Percentiles rank a stretch among this genome's conserved stretches.
Conservation (phyloP, 2,113 vertebrate species). For the Odobenus rosmarus region DNA sequence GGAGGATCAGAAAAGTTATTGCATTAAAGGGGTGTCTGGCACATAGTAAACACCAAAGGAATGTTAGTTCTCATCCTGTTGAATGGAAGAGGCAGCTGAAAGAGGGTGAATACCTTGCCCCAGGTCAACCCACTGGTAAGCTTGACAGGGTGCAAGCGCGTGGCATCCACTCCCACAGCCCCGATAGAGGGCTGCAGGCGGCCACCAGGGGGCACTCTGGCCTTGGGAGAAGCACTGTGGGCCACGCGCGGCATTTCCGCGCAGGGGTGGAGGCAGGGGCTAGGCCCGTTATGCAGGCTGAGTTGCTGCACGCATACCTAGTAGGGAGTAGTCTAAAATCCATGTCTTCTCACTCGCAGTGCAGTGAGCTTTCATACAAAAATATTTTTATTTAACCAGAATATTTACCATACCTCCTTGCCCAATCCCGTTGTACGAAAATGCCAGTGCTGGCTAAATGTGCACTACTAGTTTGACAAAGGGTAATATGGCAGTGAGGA, state of each 20-base stretch:
- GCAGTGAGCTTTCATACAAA: background rate
- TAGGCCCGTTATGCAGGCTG: fast-evolving
- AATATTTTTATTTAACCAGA: background rate
- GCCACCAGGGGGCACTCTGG: conserved; percentile 28
- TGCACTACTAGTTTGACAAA: background rate
- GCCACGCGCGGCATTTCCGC: background rate
- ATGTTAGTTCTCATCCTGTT: background rate
- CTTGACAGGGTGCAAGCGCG: fast-evolving
- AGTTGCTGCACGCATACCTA: background rate
- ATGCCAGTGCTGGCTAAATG: background rate
- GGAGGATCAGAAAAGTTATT: background rate
- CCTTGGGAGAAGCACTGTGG: background rate
- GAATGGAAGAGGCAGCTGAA: background rate
- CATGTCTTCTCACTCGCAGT: background rate
- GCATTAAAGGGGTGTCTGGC: background rate
- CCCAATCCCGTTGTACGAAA: too few species aligned
- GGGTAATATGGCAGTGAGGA: too few species aligned
- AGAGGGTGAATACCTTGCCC: background rate
- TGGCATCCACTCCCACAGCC: fast-evolving
- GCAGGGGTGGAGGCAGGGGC: fast-evolving
- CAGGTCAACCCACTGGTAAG: background rate
- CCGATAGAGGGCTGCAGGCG: fast-evolving
- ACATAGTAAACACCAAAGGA: background rate
- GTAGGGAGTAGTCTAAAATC: background rate
- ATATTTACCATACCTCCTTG: background rate